Evolutionary conservation across 2,113 vertebrate genomes (phyloP).

Genomic region (Lagopus leucura): DNA sequence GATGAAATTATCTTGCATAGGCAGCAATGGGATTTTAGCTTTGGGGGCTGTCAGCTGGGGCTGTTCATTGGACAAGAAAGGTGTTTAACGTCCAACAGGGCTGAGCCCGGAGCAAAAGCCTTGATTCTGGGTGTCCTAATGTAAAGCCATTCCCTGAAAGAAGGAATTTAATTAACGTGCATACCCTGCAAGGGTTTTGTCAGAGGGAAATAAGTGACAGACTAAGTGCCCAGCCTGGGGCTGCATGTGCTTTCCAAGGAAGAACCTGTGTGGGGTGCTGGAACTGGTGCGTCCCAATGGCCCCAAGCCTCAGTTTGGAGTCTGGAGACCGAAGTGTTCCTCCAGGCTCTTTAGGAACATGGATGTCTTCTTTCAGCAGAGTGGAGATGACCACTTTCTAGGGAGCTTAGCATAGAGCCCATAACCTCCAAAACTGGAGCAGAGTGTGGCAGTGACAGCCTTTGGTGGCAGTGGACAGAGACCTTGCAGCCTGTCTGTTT

Average conservation of each 20-base stretch:
- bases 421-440: not conserved
- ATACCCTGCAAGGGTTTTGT: not conserved
- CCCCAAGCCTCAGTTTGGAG: fast-evolving
- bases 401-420: not conserved
- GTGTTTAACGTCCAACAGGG: not conserved
- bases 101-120: not conserved
- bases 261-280: not conserved
- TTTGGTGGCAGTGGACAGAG: not conserved
- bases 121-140: not conserved
- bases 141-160: not conserved
- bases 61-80: not conserved
- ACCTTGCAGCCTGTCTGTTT: not conserved
- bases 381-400: not conserved
- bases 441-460: not conserved
- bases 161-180: not conserved
- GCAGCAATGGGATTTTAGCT: not conserved
- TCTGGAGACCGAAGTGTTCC: not conserved
- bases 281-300: not conserved
- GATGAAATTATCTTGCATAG: not conserved
- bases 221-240: not conserved
- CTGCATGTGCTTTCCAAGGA: not conserved
- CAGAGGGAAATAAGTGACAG: not conserved
- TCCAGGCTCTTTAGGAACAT: not conserved
- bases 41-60: fast-evolving
- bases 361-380: not conserved